These are phyloP conservation scores for Orbicella faveolata DNA, from an alignment of 64 coral and sea anemone genomes.

Conservation along the genomic window DNA sequence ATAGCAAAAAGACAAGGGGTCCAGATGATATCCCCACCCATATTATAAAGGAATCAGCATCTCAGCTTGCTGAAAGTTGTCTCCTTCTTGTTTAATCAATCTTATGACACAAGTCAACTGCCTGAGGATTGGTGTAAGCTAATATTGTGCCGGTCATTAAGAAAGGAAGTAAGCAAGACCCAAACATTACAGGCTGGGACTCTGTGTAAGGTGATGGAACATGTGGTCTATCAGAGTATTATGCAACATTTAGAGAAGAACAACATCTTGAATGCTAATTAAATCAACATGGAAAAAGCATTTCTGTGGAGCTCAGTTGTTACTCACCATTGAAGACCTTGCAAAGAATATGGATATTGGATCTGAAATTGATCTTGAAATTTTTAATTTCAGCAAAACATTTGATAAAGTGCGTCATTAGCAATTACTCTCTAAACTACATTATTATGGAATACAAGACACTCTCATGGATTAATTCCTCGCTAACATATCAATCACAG, in stretches of 20 bases:
- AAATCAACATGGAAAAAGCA: slow-evolving; percentile 44
- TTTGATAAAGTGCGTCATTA: too few species aligned
- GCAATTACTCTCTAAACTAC: too few species aligned
- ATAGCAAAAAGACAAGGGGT: slow-evolving; percentile 58
- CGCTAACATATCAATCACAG: too few species aligned
- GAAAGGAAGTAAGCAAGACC: slow-evolving; percentile 50
- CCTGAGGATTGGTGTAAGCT: slow-evolving; percentile 50
- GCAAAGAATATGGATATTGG: too few species aligned
- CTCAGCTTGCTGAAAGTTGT: slow-evolving; percentile 12
- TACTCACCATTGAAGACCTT: slow-evolving; percentile 45
- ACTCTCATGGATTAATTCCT: too few species aligned
- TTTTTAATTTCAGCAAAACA: too few species aligned
- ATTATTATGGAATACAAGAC: too few species aligned
- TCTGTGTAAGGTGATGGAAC: neutral
- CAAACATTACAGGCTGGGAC: slow-evolving; percentile 45
- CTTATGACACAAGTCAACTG: slow-evolving; percentile 56
- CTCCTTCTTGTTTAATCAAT: slow-evolving; percentile 60
- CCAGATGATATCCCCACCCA: slow-evolving; percentile 54
- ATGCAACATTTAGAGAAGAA: slow-evolving; percentile 38
- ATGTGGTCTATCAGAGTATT: too few species aligned
- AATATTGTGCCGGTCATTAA: slow-evolving; percentile 52
- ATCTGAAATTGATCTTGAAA: too few species aligned
- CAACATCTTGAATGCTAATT: slow-evolving; percentile 50
- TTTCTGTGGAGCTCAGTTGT: slow-evolving; percentile 47
- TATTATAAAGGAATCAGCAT: too few species aligned